Conservation (phyloP, 2,797 vertebrate genomes). For the Pangasius macronema region DNA sequence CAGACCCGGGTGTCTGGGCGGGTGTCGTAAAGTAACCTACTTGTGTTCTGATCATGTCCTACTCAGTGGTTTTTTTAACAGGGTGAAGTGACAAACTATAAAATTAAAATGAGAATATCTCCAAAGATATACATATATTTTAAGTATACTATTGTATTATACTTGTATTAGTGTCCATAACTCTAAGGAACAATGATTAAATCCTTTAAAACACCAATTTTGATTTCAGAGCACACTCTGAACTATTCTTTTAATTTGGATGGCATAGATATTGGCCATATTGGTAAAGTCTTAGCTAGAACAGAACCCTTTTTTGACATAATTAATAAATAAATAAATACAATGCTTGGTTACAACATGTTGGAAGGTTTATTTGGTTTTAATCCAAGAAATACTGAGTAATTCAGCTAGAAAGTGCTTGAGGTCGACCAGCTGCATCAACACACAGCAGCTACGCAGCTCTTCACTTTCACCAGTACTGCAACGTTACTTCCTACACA, state of each 20-base stretch:
- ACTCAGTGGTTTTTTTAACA: too few relatives aligned
- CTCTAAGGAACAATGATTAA: not conserved
- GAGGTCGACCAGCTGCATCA: conserved; percentile 16
- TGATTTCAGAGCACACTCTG: not conserved
- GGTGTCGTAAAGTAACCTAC: too few relatives aligned
- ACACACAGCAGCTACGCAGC: not conserved
- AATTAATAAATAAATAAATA: not conserved
- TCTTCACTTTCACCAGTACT: not conserved
- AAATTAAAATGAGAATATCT: not conserved
- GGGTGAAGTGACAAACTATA: not conserved
- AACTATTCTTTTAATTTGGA: not conserved
- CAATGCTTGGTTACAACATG: not conserved
- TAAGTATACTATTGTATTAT: not conserved
- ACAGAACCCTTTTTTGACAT: not conserved
- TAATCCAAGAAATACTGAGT: not conserved
- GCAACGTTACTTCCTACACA: not conserved
- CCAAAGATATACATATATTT: not conserved
- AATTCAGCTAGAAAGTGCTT: not conserved
- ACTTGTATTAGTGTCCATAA: not conserved
- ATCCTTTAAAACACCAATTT: not conserved
- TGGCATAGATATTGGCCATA: not conserved
- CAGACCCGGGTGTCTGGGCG: too few relatives aligned
- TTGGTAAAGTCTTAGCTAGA: not conserved
- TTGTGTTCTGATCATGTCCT: too few relatives aligned
- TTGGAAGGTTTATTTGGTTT: not conserved